Evolutionary conservation across 2,113 vertebrate genomes (phyloP).

Genomic region (Amblyopsis rosae): DNA sequence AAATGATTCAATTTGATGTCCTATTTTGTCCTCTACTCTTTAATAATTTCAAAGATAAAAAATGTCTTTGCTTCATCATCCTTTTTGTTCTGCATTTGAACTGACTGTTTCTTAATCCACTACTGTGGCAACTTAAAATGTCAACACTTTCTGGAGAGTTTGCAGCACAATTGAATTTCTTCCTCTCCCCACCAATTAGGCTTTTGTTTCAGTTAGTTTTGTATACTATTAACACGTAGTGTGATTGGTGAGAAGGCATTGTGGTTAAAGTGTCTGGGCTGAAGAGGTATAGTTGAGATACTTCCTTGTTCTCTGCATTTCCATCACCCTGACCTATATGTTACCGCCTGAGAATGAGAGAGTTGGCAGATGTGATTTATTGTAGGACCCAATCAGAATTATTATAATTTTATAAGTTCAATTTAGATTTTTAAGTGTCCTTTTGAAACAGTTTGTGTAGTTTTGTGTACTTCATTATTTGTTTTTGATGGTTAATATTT

Average conservation of each 20-base stretch:
- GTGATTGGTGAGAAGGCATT: constrained; percentile 56
- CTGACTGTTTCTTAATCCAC: constrained; percentile 40
- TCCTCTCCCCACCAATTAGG: constrained; percentile 30
- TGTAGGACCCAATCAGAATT: not conserved
- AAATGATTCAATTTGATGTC: not conserved
- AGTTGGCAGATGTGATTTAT: constrained; percentile 20
- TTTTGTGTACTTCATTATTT: too few species aligned
- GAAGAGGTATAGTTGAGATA: constrained; percentile 34
- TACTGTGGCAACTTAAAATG: constrained; percentile 42
- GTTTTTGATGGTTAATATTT: too few species aligned
- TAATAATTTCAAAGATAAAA: not conserved
- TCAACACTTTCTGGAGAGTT: constrained; percentile 58
- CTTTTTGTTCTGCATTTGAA: not conserved
- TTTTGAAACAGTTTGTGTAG: too few species aligned
- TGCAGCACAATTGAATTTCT: constrained; percentile 20
- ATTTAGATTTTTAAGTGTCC: not conserved
- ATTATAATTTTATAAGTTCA: not conserved
- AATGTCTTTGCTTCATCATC: not conserved
- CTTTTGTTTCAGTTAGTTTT: not conserved
- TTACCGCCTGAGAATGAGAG: not conserved
- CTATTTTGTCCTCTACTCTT: not conserved
- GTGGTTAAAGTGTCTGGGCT: constrained; percentile 38
- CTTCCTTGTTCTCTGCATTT: constrained; percentile 56
- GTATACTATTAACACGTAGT: not conserved
- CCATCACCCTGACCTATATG: constrained; percentile 14